Conservation (phyloP, 2,113 vertebrate genomes). For the Amphiprion percula region DNA sequence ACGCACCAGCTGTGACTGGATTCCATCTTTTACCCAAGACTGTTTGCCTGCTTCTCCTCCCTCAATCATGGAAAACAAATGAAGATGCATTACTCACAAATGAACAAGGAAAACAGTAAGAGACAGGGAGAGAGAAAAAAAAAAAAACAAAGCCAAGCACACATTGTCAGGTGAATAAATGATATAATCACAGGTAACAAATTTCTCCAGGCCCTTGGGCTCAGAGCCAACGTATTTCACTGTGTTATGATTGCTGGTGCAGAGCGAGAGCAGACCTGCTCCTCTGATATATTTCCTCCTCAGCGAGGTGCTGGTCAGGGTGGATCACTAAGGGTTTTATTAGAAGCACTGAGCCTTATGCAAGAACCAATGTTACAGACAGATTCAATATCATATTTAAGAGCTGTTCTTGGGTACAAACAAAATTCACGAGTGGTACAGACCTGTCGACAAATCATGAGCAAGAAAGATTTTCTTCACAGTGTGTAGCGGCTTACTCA, state of each 20-base stretch:
- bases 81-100: slow-evolving; percentile 59
- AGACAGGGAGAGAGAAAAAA: neutral
- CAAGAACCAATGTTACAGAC: neutral
- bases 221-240: slow-evolving; percentile 37
- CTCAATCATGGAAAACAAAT: slow-evolving; percentile 68
- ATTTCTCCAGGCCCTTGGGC: slow-evolving; percentile 34
- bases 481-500: no score
- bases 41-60: slow-evolving; percentile 27
- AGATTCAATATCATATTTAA: neutral
- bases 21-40: slow-evolving; percentile 53
- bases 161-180: slow-evolving; percentile 57
- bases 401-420: neutral
- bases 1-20: slow-evolving; percentile 65
- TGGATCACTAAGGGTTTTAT: slow-evolving; percentile 13
- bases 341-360: neutral
- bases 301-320: slow-evolving; percentile 6
- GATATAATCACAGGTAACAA: slow-evolving; percentile 58
- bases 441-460: no score
- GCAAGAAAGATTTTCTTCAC: no score
- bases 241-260: slow-evolving; percentile 47
- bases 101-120: slow-evolving; percentile 51
- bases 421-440: neutral
- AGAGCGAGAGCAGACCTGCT: slow-evolving; percentile 12
- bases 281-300: slow-evolving; percentile 35
- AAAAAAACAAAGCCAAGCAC: slow-evolving; percentile 31